Conservation (phyloP, 2,113 vertebrate genomes). For the Irena cyanogastra region DNA sequence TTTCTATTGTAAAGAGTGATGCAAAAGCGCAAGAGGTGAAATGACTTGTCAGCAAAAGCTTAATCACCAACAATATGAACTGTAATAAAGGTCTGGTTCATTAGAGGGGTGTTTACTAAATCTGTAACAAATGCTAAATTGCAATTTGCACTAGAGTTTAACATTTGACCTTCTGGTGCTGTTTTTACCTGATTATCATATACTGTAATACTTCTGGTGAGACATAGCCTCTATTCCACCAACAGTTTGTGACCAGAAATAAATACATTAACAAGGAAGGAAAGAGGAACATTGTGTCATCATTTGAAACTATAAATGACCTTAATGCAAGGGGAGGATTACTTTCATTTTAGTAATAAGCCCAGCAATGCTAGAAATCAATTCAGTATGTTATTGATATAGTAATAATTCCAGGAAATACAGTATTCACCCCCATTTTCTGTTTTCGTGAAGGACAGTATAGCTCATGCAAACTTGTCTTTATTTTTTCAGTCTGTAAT, state of each 20-base stretch:
- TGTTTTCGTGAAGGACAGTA: background rate
- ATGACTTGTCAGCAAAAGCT: constrained; percentile 61
- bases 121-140: constrained; percentile 41
- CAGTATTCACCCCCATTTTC: background rate
- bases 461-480: background rate
- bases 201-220: background rate
- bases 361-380: background rate
- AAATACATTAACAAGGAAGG: background rate
- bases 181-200: background rate
- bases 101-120: constrained; percentile 31
- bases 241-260: background rate
- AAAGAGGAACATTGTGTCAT: background rate
- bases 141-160: constrained; percentile 21
- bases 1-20: constrained; percentile 38
- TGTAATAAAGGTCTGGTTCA: constrained; percentile 51
- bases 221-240: background rate
- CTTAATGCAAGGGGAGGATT: background rate
- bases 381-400: background rate
- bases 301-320: background rate
- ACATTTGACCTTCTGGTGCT: constrained; percentile 43
- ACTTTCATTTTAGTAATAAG: background rate
- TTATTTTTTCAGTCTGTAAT: background rate
- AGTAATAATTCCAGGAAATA: background rate
- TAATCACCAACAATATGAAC: constrained; percentile 51
- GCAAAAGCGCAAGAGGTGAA: constrained; percentile 51